Conservation (phyloP, 2,888 invertebrate species). For the Falcaria lacertinaria region DNA sequence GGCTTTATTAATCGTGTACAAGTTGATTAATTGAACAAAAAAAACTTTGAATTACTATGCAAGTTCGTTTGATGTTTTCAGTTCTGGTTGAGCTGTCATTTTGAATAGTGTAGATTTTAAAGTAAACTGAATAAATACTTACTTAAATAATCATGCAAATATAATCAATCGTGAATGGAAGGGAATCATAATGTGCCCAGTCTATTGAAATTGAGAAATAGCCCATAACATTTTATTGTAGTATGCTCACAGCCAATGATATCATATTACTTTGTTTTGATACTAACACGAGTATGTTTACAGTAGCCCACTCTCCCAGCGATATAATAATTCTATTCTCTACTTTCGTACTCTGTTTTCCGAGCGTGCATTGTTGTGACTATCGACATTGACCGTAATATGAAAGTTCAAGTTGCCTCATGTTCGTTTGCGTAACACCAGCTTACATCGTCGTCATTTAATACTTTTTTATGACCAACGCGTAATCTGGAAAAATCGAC, state of each 20-base stretch:
- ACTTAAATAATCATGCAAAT: no score
- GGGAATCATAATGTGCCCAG: no score
- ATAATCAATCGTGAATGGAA: no score
- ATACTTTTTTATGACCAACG: slow-evolving; percentile 44
- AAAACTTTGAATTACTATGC: slow-evolving; percentile 8
- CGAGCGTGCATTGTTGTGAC: slow-evolving; percentile 11
- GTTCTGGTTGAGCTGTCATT: not conserved
- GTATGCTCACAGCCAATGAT: not conserved
- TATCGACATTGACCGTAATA: slow-evolving; percentile 62
- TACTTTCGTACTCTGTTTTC: slow-evolving; percentile 5
- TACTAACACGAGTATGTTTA: not conserved
- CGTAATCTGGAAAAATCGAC: slow-evolving; percentile 48
- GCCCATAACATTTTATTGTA: not conserved
- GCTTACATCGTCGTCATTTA: slow-evolving; percentile 20
- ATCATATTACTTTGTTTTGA: not conserved
- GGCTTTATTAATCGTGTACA: slow-evolving; percentile 19
- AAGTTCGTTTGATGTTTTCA: not conserved
- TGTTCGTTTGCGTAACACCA: slow-evolving; percentile 40
- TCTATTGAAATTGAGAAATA: not conserved
- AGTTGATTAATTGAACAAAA: slow-evolving; percentile 24
- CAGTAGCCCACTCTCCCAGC: slow-evolving; percentile 1
- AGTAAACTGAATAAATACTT: no score
- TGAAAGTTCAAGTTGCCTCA: slow-evolving; percentile 57
- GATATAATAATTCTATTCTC: not conserved
- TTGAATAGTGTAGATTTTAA: not conserved